Evolutionary conservation across 2,888 invertebrate species (phyloP).

Genomic region (Plagiodera versicolora): DNA sequence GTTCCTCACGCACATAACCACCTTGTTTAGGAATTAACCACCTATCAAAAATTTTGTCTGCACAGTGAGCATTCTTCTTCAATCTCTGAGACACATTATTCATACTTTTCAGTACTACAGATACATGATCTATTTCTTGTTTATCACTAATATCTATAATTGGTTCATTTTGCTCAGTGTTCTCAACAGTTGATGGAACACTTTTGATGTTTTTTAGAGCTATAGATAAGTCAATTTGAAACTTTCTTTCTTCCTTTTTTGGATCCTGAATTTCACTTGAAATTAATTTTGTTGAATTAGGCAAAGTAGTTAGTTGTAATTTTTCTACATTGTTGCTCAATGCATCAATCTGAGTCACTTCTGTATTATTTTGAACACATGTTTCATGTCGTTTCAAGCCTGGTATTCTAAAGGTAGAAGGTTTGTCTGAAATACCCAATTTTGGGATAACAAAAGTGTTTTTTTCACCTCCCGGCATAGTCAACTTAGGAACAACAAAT

Average conservation of each 20-base stretch:
- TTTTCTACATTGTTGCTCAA: neutral
- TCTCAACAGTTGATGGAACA: no score
- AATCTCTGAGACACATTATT: slow-evolving; percentile 35
- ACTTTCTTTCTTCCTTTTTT: slow-evolving; percentile 25
- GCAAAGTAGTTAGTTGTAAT: neutral
- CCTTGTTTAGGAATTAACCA: slow-evolving; percentile 43
- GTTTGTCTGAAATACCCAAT: slow-evolving; percentile 16
- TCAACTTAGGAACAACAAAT: neutral
- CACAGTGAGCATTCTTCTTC: slow-evolving; percentile 19
- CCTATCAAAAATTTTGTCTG: slow-evolving; percentile 47
- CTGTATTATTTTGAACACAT: slow-evolving; percentile 18
- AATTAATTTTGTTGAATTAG: neutral
- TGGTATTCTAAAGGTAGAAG: slow-evolving; percentile 12
- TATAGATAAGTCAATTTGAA: slow-evolving; percentile 54
- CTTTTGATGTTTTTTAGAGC: slow-evolving; percentile 51
- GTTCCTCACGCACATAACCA: slow-evolving; percentile 2
- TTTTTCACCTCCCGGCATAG: neutral
- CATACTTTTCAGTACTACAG: slow-evolving; percentile 48
- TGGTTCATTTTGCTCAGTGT: no score
- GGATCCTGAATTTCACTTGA: slow-evolving; percentile 17
- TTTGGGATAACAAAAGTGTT: slow-evolving; percentile 26
- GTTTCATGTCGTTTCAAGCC: neutral
- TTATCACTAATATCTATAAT: no score
- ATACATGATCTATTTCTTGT: no score
- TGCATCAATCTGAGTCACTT: slow-evolving; percentile 6